Conservation (phyloP, 1,140 invertebrate genomes). For the Magallana ariakensis region DNA sequence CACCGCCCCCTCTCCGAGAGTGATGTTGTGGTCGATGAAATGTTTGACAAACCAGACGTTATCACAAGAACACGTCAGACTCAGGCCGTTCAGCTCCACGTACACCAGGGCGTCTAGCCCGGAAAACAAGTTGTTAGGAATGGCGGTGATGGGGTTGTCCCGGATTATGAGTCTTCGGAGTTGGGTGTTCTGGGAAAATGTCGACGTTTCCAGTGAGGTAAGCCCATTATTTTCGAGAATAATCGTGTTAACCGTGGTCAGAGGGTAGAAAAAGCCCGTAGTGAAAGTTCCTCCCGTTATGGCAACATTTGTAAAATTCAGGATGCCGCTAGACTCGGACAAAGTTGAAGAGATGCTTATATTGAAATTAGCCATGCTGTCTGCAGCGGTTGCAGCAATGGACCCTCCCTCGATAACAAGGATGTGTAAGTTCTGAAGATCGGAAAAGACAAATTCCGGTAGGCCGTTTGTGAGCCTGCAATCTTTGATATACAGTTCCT, state of each 20-base stretch:
- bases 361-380: constrained; percentile 41
- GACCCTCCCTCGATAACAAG: constrained; percentile 52
- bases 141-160: constrained; percentile 40
- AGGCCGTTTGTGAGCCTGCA: constrained; percentile 46
- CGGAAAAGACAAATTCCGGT: constrained; percentile 44
- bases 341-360: constrained; percentile 19
- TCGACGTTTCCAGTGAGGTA: constrained; percentile 33
- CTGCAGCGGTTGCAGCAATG: constrained; percentile 29
- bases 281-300: constrained; percentile 37
- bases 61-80: constrained; percentile 43
- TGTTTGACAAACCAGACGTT: constrained; percentile 45
- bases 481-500: constrained; percentile 52
- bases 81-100: constrained; percentile 26
- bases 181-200: constrained; percentile 52
- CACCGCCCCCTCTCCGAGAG: not conserved
- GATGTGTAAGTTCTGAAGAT: constrained; percentile 42
- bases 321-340: constrained; percentile 14
- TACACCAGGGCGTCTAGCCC: constrained; percentile 32
- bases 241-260: constrained; percentile 43
- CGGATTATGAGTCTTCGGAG: constrained; percentile 36
- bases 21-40: constrained; percentile 19
- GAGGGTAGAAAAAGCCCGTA: constrained; percentile 47
- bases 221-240: constrained; percentile 45
- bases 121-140: constrained; percentile 51
- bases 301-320: constrained; percentile 44